Base-by-base conservation (phyloP, 1,140 invertebrate genomes). In the Mesaphorura yosii region DNA sequence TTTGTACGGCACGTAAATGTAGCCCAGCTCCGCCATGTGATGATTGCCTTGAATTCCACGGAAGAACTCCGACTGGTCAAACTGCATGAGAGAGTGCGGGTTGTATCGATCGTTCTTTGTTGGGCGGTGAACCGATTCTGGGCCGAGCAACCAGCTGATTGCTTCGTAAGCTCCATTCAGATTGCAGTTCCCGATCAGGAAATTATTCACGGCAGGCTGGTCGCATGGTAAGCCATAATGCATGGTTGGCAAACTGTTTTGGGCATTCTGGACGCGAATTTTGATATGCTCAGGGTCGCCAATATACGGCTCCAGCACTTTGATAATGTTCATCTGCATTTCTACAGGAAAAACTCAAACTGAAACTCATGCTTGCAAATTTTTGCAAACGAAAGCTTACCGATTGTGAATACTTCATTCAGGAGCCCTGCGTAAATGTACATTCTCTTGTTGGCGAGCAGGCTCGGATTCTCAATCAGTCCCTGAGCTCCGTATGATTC, bases 31-130 rank as follows among this genome's bases (percentile, higher is more conserved):
- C 31, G 57, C 57, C 60, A 62, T 62, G 41, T 26, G 20, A 25
- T n/a, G 3, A 31, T 28, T 20, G 22, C 47, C 29, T 10, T 27
- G 27, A 3, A 53, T 3, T 15, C 55, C 54, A 19, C 44, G 37
- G 23, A 62, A 54, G 31, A 62, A 62, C 48, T 62, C 60, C 2
- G 44, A 52, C 40, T 62, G 60, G 37, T 62, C 60, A 48, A 62
- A 62, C 5, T 38, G 25, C 20, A 48, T 4, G 1, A 62, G 25
- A 5, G n/a, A 34, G 31, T 34, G 10, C 10, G 31, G 31, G 31
- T n/a, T 34, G 10, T 34, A 34, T n/a, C 31, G 31, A 34, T 34
- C n/a, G 31, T n/a, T n/a, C n/a, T n/a, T n/a, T n/a, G 31, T 34
- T 10, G 31, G 31, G 10, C n/a, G 10, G 10, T 34, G 31, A 34